A percentile compares a stretch with the other conserved stretches of the same genome.
Evolutionary conservation across 2,113 vertebrate species (phyloP).

Genomic region (Eubucco bourcierii): DNA sequence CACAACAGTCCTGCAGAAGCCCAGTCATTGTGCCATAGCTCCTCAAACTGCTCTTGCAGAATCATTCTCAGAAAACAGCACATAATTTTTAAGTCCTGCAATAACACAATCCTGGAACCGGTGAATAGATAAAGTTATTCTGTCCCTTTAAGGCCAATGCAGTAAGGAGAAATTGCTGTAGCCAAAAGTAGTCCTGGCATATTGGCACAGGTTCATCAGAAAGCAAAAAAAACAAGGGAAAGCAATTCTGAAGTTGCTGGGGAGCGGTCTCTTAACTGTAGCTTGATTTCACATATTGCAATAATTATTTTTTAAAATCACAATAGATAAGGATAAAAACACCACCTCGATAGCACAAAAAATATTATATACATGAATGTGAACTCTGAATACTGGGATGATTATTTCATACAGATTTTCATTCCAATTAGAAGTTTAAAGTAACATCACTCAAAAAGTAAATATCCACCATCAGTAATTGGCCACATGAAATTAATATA

Average conservation of each 20-base stretch:
- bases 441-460: not conserved
- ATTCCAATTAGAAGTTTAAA: not conserved
- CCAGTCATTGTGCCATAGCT: not conserved
- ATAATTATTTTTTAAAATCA: not conserved
- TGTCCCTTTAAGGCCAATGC: not conserved
- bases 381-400: not conserved
- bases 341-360: not conserved
- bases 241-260: not conserved
- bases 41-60: not conserved
- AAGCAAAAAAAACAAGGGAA: not conserved
- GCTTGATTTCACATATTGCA: not conserved
- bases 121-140: not conserved
- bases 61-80: not conserved
- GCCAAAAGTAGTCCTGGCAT: not conserved
- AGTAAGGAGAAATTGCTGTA: not conserved
- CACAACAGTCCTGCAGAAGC: fast-evolving
- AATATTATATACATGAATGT: not conserved
- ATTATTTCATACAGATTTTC: not conserved
- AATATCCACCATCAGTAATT: not conserved
- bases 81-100: not conserved
- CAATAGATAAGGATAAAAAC: not conserved
- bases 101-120: not conserved
- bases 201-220: not conserved
- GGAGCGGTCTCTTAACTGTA: not conserved
- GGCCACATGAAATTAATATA: not conserved